Evolutionary conservation across 2,797 vertebrate species (phyloP).

Genomic region (Falco naumanni): DNA sequence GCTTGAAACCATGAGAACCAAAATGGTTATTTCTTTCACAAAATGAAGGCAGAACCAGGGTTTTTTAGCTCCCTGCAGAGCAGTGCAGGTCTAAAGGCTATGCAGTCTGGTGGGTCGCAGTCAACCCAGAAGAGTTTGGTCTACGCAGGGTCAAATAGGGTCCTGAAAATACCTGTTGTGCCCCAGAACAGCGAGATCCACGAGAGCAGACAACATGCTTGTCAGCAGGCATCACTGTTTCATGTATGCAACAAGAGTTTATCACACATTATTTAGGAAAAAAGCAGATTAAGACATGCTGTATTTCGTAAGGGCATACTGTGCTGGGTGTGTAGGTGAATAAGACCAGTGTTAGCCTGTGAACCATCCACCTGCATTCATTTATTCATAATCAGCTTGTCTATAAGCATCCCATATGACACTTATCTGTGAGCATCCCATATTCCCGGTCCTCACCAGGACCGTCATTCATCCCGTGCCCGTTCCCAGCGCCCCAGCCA

Average conservation of each 20-base stretch:
- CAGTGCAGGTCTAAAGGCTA: neutral
- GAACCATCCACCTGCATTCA: neutral
- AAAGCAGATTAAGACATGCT: neutral
- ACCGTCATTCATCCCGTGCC: fast-evolving
- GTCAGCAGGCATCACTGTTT: fast-evolving
- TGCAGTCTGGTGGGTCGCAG: neutral
- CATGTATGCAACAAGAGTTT: too few relatives aligned
- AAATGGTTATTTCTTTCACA: neutral
- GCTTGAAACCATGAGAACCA: neutral
- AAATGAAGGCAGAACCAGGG: neutral
- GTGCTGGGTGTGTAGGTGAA: fast-evolving
- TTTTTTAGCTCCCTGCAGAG: neutral
- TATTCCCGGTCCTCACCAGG: neutral
- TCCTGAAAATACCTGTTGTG: neutral
- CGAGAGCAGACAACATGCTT: too few relatives aligned
- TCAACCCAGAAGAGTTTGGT: neutral
- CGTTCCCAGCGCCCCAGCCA: fast-evolving
- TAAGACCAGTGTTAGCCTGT: neutral
- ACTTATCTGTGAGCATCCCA: too few relatives aligned
- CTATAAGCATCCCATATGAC: fast-evolving
- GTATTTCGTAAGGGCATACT: fast-evolving
- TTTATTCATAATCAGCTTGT: fast-evolving
- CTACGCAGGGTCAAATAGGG: neutral
- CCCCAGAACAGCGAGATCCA: neutral
- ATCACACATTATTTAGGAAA: neutral